Evolutionary conservation across 2,888 invertebrate species (phyloP).

Genomic region (Deilephila elpenor): DNA sequence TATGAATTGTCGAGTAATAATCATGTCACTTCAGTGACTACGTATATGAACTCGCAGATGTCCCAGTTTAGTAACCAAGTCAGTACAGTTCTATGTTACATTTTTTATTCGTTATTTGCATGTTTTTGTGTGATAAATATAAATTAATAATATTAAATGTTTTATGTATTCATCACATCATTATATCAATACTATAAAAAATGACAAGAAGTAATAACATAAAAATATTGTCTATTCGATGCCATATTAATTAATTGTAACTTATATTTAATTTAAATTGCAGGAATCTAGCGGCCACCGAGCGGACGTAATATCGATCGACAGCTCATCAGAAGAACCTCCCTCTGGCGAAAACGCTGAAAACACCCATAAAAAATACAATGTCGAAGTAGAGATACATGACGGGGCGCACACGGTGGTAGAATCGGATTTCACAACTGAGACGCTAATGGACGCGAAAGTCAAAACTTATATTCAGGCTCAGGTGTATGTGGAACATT

Average conservation of each 20-base stretch:
- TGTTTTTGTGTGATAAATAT: slow-evolving; percentile 4
- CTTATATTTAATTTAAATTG: neutral
- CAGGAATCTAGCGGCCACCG: slow-evolving; percentile 31
- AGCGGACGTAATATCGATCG: slow-evolving; percentile 65
- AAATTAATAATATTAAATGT: neutral
- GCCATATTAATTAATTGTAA: too few relatives aligned
- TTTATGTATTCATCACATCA: too few relatives aligned
- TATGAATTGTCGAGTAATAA: too few relatives aligned
- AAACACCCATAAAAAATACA: slow-evolving; percentile 35
- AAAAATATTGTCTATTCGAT: too few relatives aligned
- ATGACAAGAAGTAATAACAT: too few relatives aligned
- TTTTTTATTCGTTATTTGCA: too few relatives aligned
- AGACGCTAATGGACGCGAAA: neutral
- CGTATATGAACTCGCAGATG: too few relatives aligned
- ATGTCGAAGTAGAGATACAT: slow-evolving; percentile 35
- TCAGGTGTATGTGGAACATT: neutral
- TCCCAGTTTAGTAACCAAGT: too few relatives aligned
- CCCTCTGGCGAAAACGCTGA: slow-evolving; percentile 50
- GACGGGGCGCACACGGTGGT: slow-evolving; percentile 11
- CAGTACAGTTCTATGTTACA: too few relatives aligned
- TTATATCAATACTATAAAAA: too few relatives aligned
- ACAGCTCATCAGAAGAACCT: slow-evolving; percentile 57
- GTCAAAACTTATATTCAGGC: neutral
- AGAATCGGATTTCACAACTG: neutral
- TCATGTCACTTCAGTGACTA: too few relatives aligned